Conservation (phyloP, 1,140 invertebrate genomes). For the Cotesia typhae region DNA sequence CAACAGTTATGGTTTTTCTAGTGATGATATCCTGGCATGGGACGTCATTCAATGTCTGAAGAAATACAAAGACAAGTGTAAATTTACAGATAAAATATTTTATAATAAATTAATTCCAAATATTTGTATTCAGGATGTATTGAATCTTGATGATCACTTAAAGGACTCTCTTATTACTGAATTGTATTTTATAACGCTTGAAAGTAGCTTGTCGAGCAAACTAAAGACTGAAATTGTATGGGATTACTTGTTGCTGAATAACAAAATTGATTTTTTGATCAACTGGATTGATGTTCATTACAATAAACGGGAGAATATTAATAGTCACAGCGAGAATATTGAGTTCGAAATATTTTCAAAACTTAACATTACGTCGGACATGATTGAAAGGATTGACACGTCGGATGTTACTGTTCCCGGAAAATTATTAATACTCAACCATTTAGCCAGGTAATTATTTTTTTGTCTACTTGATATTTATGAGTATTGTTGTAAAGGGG, state of each 20-base stretch:
- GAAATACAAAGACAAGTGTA: conserved; percentile 57
- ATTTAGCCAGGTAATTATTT: conserved; percentile 48
- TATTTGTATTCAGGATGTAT: conserved; percentile 52
- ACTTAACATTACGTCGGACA: conserved; percentile 68
- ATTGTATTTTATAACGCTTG: conserved; percentile 53
- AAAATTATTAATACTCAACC: conserved; percentile 66
- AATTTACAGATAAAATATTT: conserved; percentile 42
- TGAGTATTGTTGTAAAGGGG: neutral
- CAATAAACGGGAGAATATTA: conserved; percentile 23
- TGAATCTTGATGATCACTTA: conserved; percentile 46
- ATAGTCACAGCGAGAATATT: conserved; percentile 36
- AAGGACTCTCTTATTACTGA: conserved; percentile 53
- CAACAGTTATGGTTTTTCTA: conserved; percentile 62
- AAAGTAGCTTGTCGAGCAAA: conserved; percentile 44
- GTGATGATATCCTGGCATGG: conserved; percentile 67
- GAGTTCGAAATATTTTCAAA: conserved; percentile 65
- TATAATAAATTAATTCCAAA: conserved; percentile 44
- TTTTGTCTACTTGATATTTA: conserved; percentile 7
- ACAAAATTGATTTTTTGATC: conserved; percentile 48
- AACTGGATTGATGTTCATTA: conserved; percentile 53
- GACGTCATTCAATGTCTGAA: conserved; percentile 67
- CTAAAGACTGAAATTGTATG: conserved; percentile 48
- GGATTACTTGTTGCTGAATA: conserved; percentile 55
- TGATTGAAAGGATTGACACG: conserved; percentile 66
- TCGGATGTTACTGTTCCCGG: conserved; percentile 65